These are phyloP conservation scores for Heteropelma amictum DNA, from an alignment of 2,888 invertebrate species.

Conservation along the genomic window DNA sequence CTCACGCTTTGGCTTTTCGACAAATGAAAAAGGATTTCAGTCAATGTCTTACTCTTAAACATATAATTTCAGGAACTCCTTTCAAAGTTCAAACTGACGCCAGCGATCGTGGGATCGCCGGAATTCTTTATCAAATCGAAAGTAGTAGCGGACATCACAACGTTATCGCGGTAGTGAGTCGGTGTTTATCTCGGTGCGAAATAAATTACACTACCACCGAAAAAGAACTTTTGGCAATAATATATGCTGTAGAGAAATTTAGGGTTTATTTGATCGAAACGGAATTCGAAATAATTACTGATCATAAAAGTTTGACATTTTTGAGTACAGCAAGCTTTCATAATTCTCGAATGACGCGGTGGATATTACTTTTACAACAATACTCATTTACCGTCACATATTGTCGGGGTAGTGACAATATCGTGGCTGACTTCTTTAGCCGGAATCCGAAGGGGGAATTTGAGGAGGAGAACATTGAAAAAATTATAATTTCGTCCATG, in stretches of 20 bases:
- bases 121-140: constrained; percentile 43
- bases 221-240: neutral
- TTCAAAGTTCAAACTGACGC: constrained; percentile 43
- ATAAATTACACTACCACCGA: neutral
- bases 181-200: constrained; percentile 32
- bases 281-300: neutral
- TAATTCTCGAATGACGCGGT: constrained; percentile 7
- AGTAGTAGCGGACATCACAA: neutral
- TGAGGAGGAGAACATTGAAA: neutral
- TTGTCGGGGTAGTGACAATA: neutral
- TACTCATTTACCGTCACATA: neutral
- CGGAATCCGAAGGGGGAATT: neutral
- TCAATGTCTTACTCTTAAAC: constrained; percentile 18
- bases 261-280: neutral
- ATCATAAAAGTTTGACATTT: constrained; percentile 14
- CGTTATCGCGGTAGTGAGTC: constrained; percentile 44
- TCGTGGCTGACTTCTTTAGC: neutral
- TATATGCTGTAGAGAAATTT: neutral
- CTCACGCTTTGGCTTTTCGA: constrained; percentile 15
- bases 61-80: neutral
- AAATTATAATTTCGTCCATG: neutral
- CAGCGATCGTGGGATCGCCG: neutral
- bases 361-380: constrained; percentile 14
- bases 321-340: neutral
- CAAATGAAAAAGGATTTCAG: constrained; percentile 38